Conservation (phyloP, 1,140 invertebrate genomes). For the Holotrichia oblita region DNA sequence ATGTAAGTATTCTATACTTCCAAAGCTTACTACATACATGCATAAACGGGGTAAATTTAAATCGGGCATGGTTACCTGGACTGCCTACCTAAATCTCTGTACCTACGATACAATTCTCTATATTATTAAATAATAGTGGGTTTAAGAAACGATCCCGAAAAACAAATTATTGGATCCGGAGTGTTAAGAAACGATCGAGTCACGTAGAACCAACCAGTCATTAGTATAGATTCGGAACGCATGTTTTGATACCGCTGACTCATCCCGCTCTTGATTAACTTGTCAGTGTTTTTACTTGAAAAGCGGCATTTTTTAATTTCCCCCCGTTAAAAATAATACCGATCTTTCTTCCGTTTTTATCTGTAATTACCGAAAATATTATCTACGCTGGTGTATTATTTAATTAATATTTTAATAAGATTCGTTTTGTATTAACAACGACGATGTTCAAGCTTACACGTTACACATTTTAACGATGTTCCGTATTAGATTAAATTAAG, state of each 20-base stretch:
- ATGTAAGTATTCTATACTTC: conserved; percentile 3
- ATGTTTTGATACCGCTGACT: conserved; percentile 56
- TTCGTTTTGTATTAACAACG: conserved; percentile 5
- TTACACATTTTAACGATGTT: conserved; percentile 19
- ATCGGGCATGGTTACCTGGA: not conserved
- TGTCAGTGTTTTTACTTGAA: conserved; percentile 57
- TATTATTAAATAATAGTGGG: conserved; percentile 37
- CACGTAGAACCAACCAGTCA: conserved; percentile 51
- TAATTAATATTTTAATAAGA: conserved; percentile 42
- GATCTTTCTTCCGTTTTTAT: conserved; percentile 25
- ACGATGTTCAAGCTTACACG: not conserved
- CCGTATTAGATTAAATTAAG: conserved; percentile 21
- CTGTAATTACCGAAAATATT: conserved; percentile 35
- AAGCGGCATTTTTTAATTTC: conserved; percentile 54
- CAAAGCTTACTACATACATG: not conserved
- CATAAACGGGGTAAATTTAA: not conserved
- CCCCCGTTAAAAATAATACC: conserved; percentile 24
- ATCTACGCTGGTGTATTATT: conserved; percentile 15
- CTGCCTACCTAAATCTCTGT: not conserved
- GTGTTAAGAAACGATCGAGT: conserved; percentile 47
- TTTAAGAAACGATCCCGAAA: conserved; percentile 33
- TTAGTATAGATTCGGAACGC: conserved; percentile 53
- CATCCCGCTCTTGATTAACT: conserved; percentile 56
- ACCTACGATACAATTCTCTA: conserved; percentile 31
- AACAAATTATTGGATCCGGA: conserved; percentile 35